Evolutionary conservation across 1,140 invertebrate species (phyloP).

Genomic region (Sweltsa coloradensis): DNA sequence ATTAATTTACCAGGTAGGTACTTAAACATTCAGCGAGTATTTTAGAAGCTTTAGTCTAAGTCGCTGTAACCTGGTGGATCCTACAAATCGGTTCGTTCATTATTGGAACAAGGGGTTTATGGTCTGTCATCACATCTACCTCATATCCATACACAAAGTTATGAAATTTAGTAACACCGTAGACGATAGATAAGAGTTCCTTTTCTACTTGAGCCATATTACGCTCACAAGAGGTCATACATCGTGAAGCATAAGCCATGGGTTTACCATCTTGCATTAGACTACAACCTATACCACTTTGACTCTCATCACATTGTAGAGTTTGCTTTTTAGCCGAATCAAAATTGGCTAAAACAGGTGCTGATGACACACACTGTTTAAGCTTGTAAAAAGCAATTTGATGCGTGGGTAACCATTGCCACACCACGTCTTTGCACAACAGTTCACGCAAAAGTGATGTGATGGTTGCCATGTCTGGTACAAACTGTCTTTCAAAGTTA

Average conservation of each 20-base stretch:
- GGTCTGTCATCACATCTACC: constrained; percentile 26
- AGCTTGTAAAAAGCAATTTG: constrained; percentile 23
- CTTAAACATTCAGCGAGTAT: constrained; percentile 23
- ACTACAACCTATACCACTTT: no score
- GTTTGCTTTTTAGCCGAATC: no score
- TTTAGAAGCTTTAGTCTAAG: constrained; percentile 26
- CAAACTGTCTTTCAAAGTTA: constrained; percentile 22
- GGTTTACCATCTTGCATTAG: no score
- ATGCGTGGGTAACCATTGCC: constrained; percentile 24
- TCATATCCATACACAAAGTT: constrained; percentile 22
- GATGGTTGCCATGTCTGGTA: constrained; percentile 27
- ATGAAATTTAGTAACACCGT: constrained; percentile 23
- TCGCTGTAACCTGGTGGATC: constrained; percentile 28
- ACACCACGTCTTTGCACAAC: constrained; percentile 26
- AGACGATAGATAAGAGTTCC: constrained; percentile 23
- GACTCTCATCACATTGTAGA: no score
- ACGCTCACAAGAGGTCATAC: no score
- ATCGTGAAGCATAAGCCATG: no score
- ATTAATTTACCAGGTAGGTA: constrained; percentile 30
- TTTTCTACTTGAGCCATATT: constrained; percentile 27
- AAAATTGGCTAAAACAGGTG: constrained; percentile 19
- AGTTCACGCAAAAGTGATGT: constrained; percentile 27
- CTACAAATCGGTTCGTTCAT: constrained; percentile 24
- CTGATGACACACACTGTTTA: constrained; percentile 21
- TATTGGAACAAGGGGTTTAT: constrained; percentile 27